A percentile compares a stretch with the other conserved stretches of the same genome.
phyloP scores from a whole-genome alignment of 1,140 invertebrate genomes.

The Drosophila burlai region DNA sequence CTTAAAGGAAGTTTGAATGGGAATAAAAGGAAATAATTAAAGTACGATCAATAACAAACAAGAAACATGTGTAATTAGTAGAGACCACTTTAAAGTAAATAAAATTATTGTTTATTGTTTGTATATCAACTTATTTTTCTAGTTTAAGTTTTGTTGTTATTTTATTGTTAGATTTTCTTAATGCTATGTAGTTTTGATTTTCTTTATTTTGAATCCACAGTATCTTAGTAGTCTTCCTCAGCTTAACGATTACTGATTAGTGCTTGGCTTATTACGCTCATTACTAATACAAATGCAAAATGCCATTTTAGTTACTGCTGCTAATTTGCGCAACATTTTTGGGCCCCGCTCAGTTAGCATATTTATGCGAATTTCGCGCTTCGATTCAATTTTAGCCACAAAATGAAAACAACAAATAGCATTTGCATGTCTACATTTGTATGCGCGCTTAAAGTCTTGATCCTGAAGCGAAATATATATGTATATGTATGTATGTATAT shows the following conservation, averaged over 20 bases:
- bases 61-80: background rate
- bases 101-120: background rate
- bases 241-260: conserved; percentile 31
- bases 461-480: conserved; percentile 26
- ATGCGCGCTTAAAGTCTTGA: conserved; percentile 16
- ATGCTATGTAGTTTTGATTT: background rate
- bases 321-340: conserved; percentile 71
- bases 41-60: background rate
- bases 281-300: conserved; percentile 55
- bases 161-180: background rate
- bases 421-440: conserved; percentile 40
- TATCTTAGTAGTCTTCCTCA: conserved; percentile 9
- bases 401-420: conserved; percentile 68
- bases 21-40: background rate
- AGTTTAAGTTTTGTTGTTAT: background rate
- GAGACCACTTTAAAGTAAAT: background rate
- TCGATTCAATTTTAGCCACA: conserved; percentile 63
- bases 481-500: background rate
- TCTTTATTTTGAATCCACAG: background rate
- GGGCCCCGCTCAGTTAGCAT: conserved; percentile 68
- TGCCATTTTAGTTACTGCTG: conserved; percentile 64
- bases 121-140: background rate
- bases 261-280: conserved; percentile 45
- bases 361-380: conserved; percentile 74
- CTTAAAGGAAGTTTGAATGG: background rate